Percentiles rank a stretch among this genome's conserved stretches.
phyloP scores from a whole-genome alignment of 2,797 vertebrate genomes.

The Microtus californicus region DNA sequence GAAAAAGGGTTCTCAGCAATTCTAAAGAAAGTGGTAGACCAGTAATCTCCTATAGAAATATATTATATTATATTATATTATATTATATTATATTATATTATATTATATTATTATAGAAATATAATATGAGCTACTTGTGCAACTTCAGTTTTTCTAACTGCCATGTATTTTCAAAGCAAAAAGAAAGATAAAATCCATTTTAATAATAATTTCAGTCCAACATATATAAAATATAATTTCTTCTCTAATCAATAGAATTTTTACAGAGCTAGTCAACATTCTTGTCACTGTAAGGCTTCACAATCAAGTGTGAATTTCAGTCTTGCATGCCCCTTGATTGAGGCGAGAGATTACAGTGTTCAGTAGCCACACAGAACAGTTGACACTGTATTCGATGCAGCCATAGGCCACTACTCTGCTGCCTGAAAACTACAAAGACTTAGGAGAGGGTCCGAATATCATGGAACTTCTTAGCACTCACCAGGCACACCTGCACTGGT shows the following conservation, averaged over 20 bases:
- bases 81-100: too few species aligned
- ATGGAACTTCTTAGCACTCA: neutral
- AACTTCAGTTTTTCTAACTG: constrained; percentile 40
- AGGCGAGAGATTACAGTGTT: neutral
- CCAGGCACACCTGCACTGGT: neutral
- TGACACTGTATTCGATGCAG: neutral
- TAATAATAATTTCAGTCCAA: neutral
- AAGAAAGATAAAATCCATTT: neutral
- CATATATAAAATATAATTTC: constrained; percentile 40
- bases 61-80: neutral
- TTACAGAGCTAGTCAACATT: neutral
- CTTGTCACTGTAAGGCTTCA: constrained; percentile 26
- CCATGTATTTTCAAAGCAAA: constrained; percentile 36
- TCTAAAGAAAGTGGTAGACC: neutral
- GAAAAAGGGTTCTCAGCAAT: constrained; percentile 4
- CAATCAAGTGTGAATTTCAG: neutral
- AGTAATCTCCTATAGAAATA: neutral
- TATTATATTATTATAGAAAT: neutral
- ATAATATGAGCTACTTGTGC: neutral
- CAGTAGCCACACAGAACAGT: neutral
- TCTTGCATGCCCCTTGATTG: neutral
- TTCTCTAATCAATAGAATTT: neutral
- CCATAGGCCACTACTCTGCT: neutral
- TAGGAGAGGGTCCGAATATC: neutral
- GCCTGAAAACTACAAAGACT: neutral